Base-by-base conservation (phyloP, 2,113 vertebrate species). In the Sminthopsis crassicaudata region DNA sequence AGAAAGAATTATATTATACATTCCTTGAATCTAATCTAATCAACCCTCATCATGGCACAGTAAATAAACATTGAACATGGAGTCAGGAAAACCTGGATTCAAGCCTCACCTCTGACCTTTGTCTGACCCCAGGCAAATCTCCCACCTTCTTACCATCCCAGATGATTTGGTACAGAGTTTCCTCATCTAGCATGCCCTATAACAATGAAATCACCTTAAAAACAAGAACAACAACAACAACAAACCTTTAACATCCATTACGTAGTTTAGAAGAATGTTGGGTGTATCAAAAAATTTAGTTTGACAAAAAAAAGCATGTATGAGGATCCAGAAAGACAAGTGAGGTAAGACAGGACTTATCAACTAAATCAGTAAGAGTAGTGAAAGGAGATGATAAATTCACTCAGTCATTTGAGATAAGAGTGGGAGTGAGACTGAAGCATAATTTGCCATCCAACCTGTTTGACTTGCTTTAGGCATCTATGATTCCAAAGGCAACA, bases 391-490 rank as follows among this genome's bases (percentile, higher is more conserved):
- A n/a, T 96, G 89, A 96, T 93, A 54, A 2, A 94, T 96, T 97
- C 96, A 96, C 94, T 96, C 93, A 97, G 67, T 96, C 55, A 51
- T 50, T 90, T 95, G 93, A 90, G 96, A 95, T 96, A 96, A 96
- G 92, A 97, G 96, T 95, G 94, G 96, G 96, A 94, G 95, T 96
- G 95, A 94, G 89, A 91, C 90, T 88, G 9, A 95, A 97, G 76
- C 89, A 52, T 92, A 95, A 95, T 95, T 95, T 97, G 97, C 95
- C 96, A 97, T 93, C 94, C 93, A 97, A 97, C 97, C 97, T 94
- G 98, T 94, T 97, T 94, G 92, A 97, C 97, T 97, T 97, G 97
- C 96, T 97, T 96, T 89, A 89, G 94, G 93, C 96, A 97, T 94
- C 88, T 95, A 46, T 97, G 96, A 97, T 97, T 97, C 96, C 97